phyloP scores from a whole-genome alignment of 2,113 vertebrate species.

The Hypocryptadius cinnamomeus region DNA sequence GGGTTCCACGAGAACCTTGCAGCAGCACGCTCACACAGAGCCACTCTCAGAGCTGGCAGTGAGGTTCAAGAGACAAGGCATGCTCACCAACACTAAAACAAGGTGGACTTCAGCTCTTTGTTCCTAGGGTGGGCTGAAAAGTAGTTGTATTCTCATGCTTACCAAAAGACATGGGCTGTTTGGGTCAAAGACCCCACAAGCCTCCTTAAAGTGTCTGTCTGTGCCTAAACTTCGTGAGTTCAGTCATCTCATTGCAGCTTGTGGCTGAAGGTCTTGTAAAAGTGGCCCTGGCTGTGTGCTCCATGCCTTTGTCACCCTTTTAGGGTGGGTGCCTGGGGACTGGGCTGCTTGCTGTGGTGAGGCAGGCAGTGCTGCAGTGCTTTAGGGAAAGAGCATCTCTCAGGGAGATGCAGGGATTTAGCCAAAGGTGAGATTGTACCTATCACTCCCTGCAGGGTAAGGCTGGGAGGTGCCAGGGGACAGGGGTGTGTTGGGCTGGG shows the following conservation, averaged over 20 bases:
- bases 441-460: background rate
- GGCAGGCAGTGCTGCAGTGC: background rate
- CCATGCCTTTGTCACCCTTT: background rate
- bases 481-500: background rate
- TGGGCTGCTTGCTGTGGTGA: background rate
- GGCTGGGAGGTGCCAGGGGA: background rate
- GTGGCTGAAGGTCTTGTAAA: background rate
- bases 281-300: background rate
- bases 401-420: fast-evolving
- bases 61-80: background rate
- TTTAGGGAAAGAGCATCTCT: background rate
- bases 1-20: fast-evolving
- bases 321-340: background rate
- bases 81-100: background rate
- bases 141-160: background rate
- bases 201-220: background rate
- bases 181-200: background rate
- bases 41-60: background rate
- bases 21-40: background rate
- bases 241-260: background rate
- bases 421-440: background rate
- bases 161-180: background rate
- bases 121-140: background rate
- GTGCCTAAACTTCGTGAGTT: background rate
- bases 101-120: background rate